A percentile compares a stretch with the other conserved stretches of the same genome.
phyloP scores from a whole-genome alignment of 2,113 vertebrate species.

The Pelmatolapia mariae region DNA sequence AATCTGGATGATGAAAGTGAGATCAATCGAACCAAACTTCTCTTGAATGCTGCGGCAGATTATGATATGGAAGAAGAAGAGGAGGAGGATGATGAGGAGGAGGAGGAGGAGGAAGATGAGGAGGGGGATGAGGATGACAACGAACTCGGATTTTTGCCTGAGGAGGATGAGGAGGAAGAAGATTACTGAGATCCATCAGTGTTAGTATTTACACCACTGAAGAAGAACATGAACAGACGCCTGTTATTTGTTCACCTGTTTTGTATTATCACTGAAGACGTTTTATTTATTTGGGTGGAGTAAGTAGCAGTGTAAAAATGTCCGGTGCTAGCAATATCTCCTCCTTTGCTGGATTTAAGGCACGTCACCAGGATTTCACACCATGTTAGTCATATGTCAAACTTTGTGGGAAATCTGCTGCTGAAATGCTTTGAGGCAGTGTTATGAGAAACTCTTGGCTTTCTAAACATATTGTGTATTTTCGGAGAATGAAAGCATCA shows the following conservation, averaged over 20 bases:
- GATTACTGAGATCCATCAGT: conserved; percentile 58
- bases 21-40: conserved; percentile 76
- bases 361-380: background rate
- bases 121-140: conserved; percentile 49
- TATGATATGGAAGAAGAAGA: conserved; percentile 75
- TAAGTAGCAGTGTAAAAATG: conserved; percentile 25
- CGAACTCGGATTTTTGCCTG: conserved; percentile 53
- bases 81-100: conserved; percentile 54
- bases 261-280: conserved; percentile 16
- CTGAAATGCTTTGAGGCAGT: conserved; percentile 18
- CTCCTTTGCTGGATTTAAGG: conserved; percentile 7
- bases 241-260: conserved; percentile 9
- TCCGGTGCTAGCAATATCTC: conserved; percentile 16
- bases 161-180: conserved; percentile 61
- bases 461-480: conserved; percentile 21
- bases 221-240: background rate
- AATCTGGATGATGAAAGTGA: conserved; percentile 71
- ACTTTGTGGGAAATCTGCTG: conserved; percentile 15
- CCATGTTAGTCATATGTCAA: background rate
- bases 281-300: conserved; percentile 57
- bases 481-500: background rate
- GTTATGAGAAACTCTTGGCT: conserved; percentile 39
- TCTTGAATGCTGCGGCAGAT: conserved; percentile 64
- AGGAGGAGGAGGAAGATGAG: conserved; percentile 43
- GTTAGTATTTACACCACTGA: conserved; percentile 9